These are phyloP conservation scores for Maconellicoccus hirsutus DNA, from an alignment of 1,140 invertebrate species.

Conservation along the genomic window DNA sequence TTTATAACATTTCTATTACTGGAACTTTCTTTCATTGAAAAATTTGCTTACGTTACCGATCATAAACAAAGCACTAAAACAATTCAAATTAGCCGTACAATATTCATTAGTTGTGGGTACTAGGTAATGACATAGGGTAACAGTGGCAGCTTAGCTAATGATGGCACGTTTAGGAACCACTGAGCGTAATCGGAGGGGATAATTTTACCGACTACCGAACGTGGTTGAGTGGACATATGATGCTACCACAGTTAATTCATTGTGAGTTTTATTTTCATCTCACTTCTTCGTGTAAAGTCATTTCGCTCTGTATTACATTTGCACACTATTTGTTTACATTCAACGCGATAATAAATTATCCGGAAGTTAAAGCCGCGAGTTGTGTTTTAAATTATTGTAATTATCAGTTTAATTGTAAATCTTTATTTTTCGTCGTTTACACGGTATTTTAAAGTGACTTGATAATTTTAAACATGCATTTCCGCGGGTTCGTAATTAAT, in stretches of 20 bases:
- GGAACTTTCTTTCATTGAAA: too few species aligned
- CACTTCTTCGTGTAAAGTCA: not conserved
- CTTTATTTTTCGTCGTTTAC: not conserved
- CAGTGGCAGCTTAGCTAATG: too few species aligned
- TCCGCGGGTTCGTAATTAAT: too few species aligned
- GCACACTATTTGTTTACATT: not conserved
- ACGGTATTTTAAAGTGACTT: not conserved
- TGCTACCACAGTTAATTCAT: constrained; percentile 11
- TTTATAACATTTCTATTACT: too few species aligned
- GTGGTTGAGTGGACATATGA: not conserved
- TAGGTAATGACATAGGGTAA: too few species aligned
- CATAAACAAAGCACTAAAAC: too few species aligned
- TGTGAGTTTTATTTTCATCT: not conserved
- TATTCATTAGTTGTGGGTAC: too few species aligned
- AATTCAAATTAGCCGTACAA: too few species aligned
- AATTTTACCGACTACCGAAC: not conserved
- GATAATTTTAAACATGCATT: too few species aligned
- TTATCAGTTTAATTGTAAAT: not conserved
- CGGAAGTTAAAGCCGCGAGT: not conserved
- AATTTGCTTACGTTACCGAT: too few species aligned
- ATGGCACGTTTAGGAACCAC: too few species aligned
- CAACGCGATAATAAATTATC: not conserved
- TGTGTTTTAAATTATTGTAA: not conserved
- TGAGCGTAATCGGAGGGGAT: not conserved
- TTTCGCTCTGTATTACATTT: not conserved